These are phyloP conservation scores for Drosophila novamexicana DNA, from an alignment of 1,140 invertebrate genomes.

Conservation along the genomic window DNA sequence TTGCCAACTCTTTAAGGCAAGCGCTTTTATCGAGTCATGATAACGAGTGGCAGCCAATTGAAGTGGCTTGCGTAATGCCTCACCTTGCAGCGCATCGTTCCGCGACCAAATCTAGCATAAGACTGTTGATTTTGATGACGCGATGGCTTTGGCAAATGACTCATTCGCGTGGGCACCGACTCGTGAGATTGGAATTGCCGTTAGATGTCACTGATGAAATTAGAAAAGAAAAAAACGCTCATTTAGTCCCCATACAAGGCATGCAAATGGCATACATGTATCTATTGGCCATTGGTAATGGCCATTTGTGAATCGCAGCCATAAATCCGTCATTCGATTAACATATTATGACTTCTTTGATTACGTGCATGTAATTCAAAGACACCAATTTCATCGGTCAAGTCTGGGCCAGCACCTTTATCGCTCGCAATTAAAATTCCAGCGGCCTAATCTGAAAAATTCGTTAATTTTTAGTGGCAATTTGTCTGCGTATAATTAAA, in stretches of 20 bases:
- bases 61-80: constrained; percentile 44
- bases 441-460: constrained; percentile 15
- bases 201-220: constrained; percentile 40
- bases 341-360: constrained; percentile 27
- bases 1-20: constrained; percentile 35
- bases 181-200: constrained; percentile 40
- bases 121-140: constrained; percentile 46
- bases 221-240: background rate
- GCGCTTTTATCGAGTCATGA: constrained; percentile 64
- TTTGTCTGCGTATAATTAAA: background rate
- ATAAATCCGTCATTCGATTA: constrained; percentile 54
- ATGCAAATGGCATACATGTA: constrained; percentile 45
- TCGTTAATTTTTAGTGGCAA: constrained; percentile 25
- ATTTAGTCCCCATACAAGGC: constrained; percentile 34
- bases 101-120: constrained; percentile 35
- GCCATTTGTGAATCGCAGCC: constrained; percentile 20
- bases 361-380: constrained; percentile 35
- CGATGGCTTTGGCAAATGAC: constrained; percentile 35
- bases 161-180: constrained; percentile 39
- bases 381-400: constrained; percentile 17
- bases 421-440: constrained; percentile 32
- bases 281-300: constrained; percentile 32
- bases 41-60: constrained; percentile 46
- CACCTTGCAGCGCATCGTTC: background rate
- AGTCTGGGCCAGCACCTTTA: constrained; percentile 21